Evolutionary conservation across 2,797 vertebrate genomes (phyloP).

Genomic region (Fringilla coelebs): DNA sequence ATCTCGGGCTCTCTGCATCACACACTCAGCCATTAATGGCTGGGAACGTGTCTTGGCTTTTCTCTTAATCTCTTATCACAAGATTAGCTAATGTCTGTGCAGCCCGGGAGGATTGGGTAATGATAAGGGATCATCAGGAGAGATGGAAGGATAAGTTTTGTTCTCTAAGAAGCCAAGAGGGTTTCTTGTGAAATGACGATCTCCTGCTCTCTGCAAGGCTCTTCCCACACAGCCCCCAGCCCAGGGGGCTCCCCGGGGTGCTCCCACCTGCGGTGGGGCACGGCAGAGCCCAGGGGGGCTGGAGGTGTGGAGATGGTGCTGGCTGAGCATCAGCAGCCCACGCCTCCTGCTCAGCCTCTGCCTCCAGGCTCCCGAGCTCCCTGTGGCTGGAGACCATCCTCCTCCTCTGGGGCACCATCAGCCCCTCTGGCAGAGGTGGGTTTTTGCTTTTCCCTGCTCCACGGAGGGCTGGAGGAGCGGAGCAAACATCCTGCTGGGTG

Average conservation of each 20-base stretch:
- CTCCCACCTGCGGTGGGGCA: accelerated
- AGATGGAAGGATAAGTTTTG: constrained; percentile 29
- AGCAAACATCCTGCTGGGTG: not conserved
- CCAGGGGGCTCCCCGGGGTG: not conserved
- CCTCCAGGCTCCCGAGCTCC: not conserved
- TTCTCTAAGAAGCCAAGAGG: not conserved
- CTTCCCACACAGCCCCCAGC: not conserved
- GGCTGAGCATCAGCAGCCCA: accelerated
- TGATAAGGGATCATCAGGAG: constrained; percentile 31
- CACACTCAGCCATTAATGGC: not conserved
- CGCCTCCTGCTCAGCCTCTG: not conserved
- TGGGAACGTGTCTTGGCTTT: not conserved
- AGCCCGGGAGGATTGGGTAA: constrained; percentile 24
- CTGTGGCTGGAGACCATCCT: accelerated
- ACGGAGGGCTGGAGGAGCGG: not conserved
- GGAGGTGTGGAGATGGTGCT: accelerated
- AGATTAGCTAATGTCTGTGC: constrained; percentile 23
- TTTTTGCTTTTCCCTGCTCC: not conserved
- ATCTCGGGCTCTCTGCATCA: not conserved
- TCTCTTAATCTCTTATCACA: constrained; percentile 46
- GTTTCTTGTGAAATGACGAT: not conserved
- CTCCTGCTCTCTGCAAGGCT: not conserved
- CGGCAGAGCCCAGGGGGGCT: not conserved
- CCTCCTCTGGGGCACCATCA: accelerated
- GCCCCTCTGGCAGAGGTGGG: no score